These are phyloP conservation scores for Ctenochaetus hawaiiensis DNA, from an alignment of 2,797 vertebrate genomes.

Conservation along the genomic window DNA sequence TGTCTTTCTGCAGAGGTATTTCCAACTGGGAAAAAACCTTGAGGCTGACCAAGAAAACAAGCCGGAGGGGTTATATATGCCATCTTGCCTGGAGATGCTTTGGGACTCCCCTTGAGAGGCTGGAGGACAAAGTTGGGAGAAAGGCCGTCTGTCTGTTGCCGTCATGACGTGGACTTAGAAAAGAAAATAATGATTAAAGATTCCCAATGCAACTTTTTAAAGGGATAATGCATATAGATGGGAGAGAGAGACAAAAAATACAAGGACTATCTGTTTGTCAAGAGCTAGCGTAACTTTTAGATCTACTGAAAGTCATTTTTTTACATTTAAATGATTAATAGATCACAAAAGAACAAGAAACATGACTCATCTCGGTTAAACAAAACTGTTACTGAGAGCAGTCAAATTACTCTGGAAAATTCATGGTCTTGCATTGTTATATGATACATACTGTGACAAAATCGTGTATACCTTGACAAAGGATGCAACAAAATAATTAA, in stretches of 20 bases:
- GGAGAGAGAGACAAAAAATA: no score
- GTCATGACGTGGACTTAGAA: conserved; percentile 9
- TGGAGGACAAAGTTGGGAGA: conserved; percentile 2
- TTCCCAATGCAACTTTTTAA: no score
- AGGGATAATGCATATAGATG: no score
- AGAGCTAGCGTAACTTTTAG: no score
- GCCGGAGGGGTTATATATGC: conserved; percentile 41
- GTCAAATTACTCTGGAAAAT: no score
- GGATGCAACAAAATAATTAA: not conserved
- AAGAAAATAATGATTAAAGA: not conserved
- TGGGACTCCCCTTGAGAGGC: conserved; percentile 30
- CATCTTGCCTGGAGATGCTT: conserved; percentile 24
- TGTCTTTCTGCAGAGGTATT: conserved; percentile 30
- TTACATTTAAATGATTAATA: no score
- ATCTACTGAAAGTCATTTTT: no score
- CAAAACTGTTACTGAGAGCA: no score
- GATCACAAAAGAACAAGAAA: no score
- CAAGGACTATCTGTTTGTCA: no score
- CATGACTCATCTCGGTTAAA: not conserved
- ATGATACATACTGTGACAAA: not conserved
- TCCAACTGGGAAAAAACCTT: conserved; percentile 47
- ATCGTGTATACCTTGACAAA: not conserved
- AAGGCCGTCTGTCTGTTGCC: conserved; percentile 2
- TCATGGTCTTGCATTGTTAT: not conserved
- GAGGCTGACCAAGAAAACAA: conserved; percentile 41